Base-by-base conservation (phyloP, 2,113 vertebrate genomes). In the Electrona antarctica region DNA sequence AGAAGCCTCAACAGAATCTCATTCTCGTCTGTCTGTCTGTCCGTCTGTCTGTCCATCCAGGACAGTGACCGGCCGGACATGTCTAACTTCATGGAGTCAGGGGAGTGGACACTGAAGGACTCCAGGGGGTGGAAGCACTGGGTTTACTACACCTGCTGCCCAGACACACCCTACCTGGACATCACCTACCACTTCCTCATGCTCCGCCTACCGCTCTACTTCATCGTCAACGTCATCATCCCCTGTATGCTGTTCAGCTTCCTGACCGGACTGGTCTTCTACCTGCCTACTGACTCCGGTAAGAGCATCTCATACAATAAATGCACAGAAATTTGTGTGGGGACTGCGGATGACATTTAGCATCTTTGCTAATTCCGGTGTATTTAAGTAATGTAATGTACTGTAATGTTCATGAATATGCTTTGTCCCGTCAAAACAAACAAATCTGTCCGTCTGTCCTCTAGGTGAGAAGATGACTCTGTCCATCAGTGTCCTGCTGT, bases 231-330 rank as follows among this genome's bases (percentile, higher is more conserved):
- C 0, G 97, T 99, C 92, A 98, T 99, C 90, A 95, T 97, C 66
- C 98, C 98, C 84, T 99, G 98, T 85, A 95, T 99, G 90, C 95
- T 99, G 68, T 99, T 99, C 88, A 97, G 96, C 11, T 99, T 99
- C 73, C 80, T 99, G 55, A 98, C 98, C 0, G 96, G 96, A 7
- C 91, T 99, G 1, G 98, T 99, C 77, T 99, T 99, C 90, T 99
- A 99, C 85, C 92, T 99, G 64, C 98, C 97, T n/a, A 98, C 98
- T 3, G 98, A 99, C 89, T 98, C 97, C 67, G 97, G 98, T 99
- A 86, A 0, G 67, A 73, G 11, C 28, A 3, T 59, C 11, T 50
- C 55, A 14, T 7, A 14, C 11, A 57, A 14, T 14, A 14, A 15
- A 57, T 14, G 7, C 48, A 21, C 21, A 21, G 21, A 49, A 1